Evolutionary conservation across 2,888 invertebrate genomes (phyloP), one percentile per base, ranked within the genome.

Genomic region (Mesoligia furuncula): DNA sequence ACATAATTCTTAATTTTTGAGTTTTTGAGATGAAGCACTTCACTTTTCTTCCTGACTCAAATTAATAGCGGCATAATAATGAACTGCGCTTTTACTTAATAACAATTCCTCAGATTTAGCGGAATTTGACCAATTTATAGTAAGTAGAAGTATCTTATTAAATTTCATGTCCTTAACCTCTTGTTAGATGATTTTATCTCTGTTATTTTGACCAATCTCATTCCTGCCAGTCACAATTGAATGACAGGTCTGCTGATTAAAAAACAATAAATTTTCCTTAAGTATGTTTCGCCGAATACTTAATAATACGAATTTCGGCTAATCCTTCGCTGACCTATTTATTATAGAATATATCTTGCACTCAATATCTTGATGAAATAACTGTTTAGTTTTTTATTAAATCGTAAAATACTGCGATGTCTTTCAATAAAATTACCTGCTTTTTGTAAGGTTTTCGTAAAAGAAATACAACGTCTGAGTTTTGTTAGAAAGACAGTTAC

Each of bases 401-500:
- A 77, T 87, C 84, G 86, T 90, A 94, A 94, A 94, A 93, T 91
- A 92, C 91, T 92, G 92, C 91, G 89, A 93, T 78, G 90, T 90
- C 90, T 90, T 90, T 89, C 90, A 92, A 93, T 93, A 95, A 95
- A 95, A 95, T 96, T 96, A 96, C 96, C 96, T 96, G 96, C 95
- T 93, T 95, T 88, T 96, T 96, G 94, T 94, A 89, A 87, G 85
- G 90, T 93, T 92, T 93, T 92, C 91, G 91, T 92, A 88, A 92
- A 92, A 92, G 91, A 93, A 91, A 90, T 79, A 92, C 92, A 93
- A 92, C 91, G 90, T 93, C 92, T 91, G 92, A 93, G 93, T 94
- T 95, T 95, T 94, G 94, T 94, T 91, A 92, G 93, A 92, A 76
- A 94, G 95, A 96, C 96, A 95, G 96, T 96, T 96, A 96, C 96